These are phyloP conservation scores for Xestia xanthographa DNA, from an alignment of 2,888 invertebrate genomes.

Conservation along the genomic window DNA sequence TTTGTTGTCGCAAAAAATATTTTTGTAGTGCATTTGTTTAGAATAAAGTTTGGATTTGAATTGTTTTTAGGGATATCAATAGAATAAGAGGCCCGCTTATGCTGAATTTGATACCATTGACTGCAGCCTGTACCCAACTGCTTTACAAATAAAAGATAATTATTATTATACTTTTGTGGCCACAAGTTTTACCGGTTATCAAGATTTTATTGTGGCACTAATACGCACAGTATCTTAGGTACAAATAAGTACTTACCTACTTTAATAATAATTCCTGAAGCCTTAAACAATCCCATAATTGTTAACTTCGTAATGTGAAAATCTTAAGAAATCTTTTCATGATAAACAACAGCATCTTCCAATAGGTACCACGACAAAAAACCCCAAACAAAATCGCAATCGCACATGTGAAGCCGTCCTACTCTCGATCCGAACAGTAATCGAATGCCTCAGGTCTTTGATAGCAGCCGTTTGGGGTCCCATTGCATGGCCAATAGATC, in stretches of 20 bases:
- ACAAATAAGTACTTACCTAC: too few relatives aligned
- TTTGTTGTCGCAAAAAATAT: neutral
- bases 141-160: neutral
- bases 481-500: slow-evolving; percentile 61
- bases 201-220: neutral
- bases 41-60: neutral
- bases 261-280: neutral
- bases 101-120: neutral
- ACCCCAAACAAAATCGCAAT: slow-evolving; percentile 20
- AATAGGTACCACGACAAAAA: neutral
- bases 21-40: neutral
- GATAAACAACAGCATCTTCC: neutral
- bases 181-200: neutral
- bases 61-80: too few relatives aligned
- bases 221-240: neutral
- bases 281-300: neutral
- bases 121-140: neutral
- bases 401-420: slow-evolving; percentile 39
- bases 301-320: neutral
- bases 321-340: neutral
- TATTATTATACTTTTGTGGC: neutral
- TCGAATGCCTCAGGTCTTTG: slow-evolving; percentile 65
- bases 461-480: slow-evolving; percentile 57
- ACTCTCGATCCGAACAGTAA: slow-evolving; percentile 46
- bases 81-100: neutral